Percentiles rank a stretch among this genome's conserved stretches.
These are phyloP conservation scores for Gymnothorax javanicus DNA, from an alignment of 2,797 vertebrate genomes.

Conservation along the genomic window DNA sequence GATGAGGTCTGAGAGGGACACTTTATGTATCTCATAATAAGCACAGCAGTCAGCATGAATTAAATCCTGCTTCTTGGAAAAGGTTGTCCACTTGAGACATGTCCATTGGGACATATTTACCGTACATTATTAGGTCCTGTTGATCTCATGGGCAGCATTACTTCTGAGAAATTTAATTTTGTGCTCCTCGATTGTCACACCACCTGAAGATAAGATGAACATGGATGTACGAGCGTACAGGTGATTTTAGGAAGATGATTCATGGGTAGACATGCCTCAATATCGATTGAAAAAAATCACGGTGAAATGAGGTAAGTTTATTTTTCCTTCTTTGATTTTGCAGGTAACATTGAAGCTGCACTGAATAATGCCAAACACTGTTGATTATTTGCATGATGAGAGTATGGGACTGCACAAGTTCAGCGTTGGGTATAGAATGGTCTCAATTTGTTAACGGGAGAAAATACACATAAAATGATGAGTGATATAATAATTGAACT, in stretches of 20 bases:
- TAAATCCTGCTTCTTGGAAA: not conserved
- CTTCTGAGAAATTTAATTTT: constrained; percentile 3
- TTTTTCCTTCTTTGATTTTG: not conserved
- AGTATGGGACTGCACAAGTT: not conserved
- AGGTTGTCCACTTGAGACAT: not conserved
- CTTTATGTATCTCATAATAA: constrained; percentile 47
- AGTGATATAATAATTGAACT: not conserved
- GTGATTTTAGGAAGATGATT: constrained; percentile 33
- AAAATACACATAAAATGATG: not conserved
- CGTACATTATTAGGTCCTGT: not conserved
- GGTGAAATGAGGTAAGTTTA: constrained; percentile 52
- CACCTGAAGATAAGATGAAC: not conserved
- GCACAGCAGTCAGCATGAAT: constrained; percentile 22
- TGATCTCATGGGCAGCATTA: constrained; percentile 2
- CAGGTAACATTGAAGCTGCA: not conserved
- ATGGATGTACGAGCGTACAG: not conserved
- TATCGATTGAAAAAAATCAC: constrained; percentile 28
- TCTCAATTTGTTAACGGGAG: not conserved
- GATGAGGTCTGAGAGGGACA: constrained; percentile 56
- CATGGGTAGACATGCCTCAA: constrained; percentile 16
- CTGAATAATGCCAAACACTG: not conserved
- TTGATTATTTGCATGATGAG: not conserved
- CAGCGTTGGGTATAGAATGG: not conserved
- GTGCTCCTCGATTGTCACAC: not conserved
- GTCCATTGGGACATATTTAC: not conserved